phyloP scores from a whole-genome alignment of 2,797 vertebrate genomes.

The Tokudaia tokunoshimensis region DNA sequence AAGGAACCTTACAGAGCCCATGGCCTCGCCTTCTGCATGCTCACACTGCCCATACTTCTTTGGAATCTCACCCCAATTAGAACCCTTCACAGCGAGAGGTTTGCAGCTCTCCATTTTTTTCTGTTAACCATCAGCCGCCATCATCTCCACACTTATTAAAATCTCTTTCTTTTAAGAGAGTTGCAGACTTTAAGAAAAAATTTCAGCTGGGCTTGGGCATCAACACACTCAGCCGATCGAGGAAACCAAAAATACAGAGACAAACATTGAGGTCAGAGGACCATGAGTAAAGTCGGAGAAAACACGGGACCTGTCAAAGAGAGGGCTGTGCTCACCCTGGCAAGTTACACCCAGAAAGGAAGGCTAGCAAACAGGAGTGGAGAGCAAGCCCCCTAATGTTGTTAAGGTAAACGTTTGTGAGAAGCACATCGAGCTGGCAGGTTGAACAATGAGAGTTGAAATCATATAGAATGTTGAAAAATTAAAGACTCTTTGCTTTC shows the following conservation, averaged over 20 bases:
- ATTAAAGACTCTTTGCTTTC: conserved; percentile 15
- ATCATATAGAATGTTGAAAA: background rate
- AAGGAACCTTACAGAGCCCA: accelerated
- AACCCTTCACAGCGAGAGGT: background rate
- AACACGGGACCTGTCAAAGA: background rate
- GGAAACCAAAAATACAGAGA: background rate
- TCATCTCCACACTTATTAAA: background rate
- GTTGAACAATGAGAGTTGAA: background rate
- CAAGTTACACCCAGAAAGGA: background rate
- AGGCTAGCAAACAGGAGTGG: background rate
- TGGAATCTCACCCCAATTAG: background rate
- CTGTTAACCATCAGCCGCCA: background rate
- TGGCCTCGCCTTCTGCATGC: background rate
- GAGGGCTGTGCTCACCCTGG: background rate
- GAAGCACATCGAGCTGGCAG: background rate
- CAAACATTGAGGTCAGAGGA: background rate
- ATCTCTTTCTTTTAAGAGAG: background rate
- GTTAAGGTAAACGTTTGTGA: background rate
- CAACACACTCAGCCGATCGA: accelerated
- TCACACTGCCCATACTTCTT: background rate
- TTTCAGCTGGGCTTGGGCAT: background rate
- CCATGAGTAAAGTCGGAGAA: background rate
- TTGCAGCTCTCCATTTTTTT: background rate
- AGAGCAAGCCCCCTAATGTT: background rate
- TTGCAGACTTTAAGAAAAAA: background rate